Evolutionary conservation across 1,140 invertebrate species (phyloP).

Genomic region (Zeugodacus cucurbitae): DNA sequence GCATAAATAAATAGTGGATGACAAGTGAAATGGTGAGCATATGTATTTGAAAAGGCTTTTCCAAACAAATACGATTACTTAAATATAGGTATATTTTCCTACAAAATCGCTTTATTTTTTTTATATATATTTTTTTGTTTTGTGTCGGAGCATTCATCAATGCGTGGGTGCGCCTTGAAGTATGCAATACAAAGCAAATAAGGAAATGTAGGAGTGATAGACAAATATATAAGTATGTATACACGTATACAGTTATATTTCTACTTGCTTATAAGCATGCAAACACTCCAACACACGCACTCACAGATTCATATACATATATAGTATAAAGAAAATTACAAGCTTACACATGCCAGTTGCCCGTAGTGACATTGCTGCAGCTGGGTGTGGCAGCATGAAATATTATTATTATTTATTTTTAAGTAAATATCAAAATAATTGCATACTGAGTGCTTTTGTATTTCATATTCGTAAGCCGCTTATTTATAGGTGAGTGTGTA

Average conservation of each 20-base stretch:
- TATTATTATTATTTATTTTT: conserved; percentile 38
- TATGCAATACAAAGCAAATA: not conserved
- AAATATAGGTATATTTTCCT: not conserved
- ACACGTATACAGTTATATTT: not conserved
- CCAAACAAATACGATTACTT: not conserved
- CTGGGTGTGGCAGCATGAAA: conserved; percentile 33
- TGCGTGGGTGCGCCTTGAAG: conserved; percentile 8
- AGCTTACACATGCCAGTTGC: not conserved
- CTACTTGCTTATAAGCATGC: not conserved
- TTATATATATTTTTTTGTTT: not conserved
- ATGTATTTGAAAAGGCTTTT: not conserved
- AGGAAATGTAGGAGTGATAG: too few relatives aligned
- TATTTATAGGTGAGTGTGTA: not conserved
- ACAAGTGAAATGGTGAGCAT: conserved; percentile 8
- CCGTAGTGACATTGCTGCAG: not conserved
- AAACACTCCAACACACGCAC: not conserved
- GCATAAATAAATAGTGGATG: conserved; percentile 30
- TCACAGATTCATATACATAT: too few relatives aligned
- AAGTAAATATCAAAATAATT: conserved; percentile 37
- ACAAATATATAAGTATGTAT: not conserved
- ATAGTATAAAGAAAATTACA: not conserved
- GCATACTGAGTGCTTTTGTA: conserved; percentile 28
- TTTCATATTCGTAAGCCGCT: conserved; percentile 17
- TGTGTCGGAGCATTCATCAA: not conserved
- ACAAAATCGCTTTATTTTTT: not conserved